Percentiles rank a stretch among this genome's conserved stretches.
These are phyloP conservation scores for Hylomyscus alleni DNA, from an alignment of 2,797 vertebrate genomes.

Conservation along the genomic window DNA sequence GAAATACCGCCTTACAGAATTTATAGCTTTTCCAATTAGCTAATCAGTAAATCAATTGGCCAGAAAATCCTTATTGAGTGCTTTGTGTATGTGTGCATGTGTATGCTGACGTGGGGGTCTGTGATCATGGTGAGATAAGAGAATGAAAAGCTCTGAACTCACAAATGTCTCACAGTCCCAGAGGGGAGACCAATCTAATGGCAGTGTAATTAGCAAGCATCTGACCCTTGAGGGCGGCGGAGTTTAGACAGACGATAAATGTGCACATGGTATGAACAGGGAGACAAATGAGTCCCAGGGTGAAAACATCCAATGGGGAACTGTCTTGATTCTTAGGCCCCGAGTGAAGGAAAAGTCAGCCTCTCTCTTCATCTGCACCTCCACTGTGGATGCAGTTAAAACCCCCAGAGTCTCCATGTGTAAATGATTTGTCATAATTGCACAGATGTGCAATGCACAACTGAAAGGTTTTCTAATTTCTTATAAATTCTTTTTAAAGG, in stretches of 20 bases:
- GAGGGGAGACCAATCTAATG: slow-evolving; percentile 43
- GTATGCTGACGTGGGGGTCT: neutral
- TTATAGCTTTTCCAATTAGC: slow-evolving; percentile 76
- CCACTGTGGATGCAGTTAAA: neutral
- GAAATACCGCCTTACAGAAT: slow-evolving; percentile 58
- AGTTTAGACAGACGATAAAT: slow-evolving; percentile 30
- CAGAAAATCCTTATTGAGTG: slow-evolving; percentile 53
- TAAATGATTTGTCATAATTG: neutral
- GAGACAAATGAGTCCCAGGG: neutral
- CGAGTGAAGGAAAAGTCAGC: neutral
- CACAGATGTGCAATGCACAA: neutral
- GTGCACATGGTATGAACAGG: neutral
- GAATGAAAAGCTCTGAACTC: slow-evolving; percentile 70
- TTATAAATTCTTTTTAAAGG: neutral
- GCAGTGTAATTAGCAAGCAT: slow-evolving; percentile 34
- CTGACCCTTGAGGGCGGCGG: neutral
- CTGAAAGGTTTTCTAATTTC: neutral
- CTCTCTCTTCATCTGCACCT: neutral
- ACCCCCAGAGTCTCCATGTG: neutral
- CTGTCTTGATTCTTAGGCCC: slow-evolving; percentile 8
- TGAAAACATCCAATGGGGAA: neutral
- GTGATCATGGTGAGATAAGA: neutral
- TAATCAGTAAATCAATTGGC: slow-evolving; percentile 77
- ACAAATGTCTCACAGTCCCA: slow-evolving; percentile 11
- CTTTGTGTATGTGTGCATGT: neutral